phyloP scores from a whole-genome alignment of 2,888 invertebrate species.

The Ptilodon capucinus region DNA sequence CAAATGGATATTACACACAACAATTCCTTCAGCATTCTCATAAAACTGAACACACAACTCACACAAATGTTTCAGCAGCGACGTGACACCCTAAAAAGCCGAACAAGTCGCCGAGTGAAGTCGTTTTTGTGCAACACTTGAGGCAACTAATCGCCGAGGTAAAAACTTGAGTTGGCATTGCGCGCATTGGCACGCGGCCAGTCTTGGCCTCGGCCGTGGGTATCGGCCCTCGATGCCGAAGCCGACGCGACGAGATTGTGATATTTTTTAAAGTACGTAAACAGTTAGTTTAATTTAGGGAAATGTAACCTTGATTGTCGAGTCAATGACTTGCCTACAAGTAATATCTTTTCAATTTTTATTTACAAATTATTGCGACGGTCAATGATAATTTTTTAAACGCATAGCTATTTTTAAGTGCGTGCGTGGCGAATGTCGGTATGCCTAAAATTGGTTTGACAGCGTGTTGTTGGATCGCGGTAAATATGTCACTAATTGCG shows the following conservation, averaged over 20 bases:
- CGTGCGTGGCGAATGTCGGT: not conserved
- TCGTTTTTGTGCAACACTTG: slow-evolving; percentile 41
- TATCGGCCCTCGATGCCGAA: not conserved
- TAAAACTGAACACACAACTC: not conserved
- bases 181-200: slow-evolving; percentile 7
- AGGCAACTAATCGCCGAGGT: slow-evolving; percentile 42
- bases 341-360: too few species aligned
- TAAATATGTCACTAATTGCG: not conserved
- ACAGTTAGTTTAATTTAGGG: too few species aligned
- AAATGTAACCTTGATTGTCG: too few species aligned
- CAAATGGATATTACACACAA: not conserved
- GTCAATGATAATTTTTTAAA: too few species aligned
- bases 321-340: too few species aligned
- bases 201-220: not conserved
- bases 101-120: slow-evolving; percentile 21
- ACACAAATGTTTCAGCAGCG: not conserved
- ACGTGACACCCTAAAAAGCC: slow-evolving; percentile 26
- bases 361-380: too few species aligned
- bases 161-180: slow-evolving; percentile 21
- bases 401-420: too few species aligned
- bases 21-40: not conserved
- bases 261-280: not conserved
- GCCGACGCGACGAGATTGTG: not conserved
- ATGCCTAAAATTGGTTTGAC: not conserved
- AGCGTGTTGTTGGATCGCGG: not conserved